Evolutionary conservation across 1,140 invertebrate genomes (phyloP).

Genomic region (Lethrus apterus): DNA sequence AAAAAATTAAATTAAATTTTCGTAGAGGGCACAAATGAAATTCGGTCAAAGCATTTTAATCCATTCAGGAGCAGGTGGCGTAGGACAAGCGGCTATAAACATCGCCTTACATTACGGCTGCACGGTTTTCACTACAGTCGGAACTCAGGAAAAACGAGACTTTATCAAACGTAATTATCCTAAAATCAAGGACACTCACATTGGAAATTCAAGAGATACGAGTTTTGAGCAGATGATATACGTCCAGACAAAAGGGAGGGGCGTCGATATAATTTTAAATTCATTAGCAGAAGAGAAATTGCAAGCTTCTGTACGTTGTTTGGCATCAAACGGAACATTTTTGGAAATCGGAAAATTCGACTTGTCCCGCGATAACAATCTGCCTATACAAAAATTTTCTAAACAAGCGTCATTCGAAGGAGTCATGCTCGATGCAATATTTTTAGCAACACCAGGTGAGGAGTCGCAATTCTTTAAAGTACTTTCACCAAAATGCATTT

Average conservation of each 20-base stretch:
- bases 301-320: slow-evolving; percentile 67
- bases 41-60: too few relatives aligned
- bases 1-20: too few relatives aligned
- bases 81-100: slow-evolving; percentile 72
- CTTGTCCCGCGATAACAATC: slow-evolving; percentile 53
- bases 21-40: too few relatives aligned
- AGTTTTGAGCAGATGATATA: slow-evolving; percentile 53
- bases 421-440: slow-evolving; percentile 74
- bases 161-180: slow-evolving; percentile 48
- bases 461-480: too few relatives aligned
- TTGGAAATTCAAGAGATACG: slow-evolving; percentile 55
- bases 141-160: slow-evolving; percentile 59
- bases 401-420: slow-evolving; percentile 81
- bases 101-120: slow-evolving; percentile 58
- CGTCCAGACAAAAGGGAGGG: slow-evolving; percentile 49
- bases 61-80: slow-evolving; percentile 68
- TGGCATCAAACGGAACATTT: slow-evolving; percentile 61
- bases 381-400: slow-evolving; percentile 69
- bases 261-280: slow-evolving; percentile 60
- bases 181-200: slow-evolving; percentile 37
- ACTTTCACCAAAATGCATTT: too few relatives aligned
- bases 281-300: slow-evolving; percentile 61
- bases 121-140: slow-evolving; percentile 64
- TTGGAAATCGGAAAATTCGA: slow-evolving; percentile 76
- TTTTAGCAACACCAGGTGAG: too few relatives aligned